Conservation (phyloP, 53 echinoderm and acorn worm species). For the Luidia sarsii region DNA sequence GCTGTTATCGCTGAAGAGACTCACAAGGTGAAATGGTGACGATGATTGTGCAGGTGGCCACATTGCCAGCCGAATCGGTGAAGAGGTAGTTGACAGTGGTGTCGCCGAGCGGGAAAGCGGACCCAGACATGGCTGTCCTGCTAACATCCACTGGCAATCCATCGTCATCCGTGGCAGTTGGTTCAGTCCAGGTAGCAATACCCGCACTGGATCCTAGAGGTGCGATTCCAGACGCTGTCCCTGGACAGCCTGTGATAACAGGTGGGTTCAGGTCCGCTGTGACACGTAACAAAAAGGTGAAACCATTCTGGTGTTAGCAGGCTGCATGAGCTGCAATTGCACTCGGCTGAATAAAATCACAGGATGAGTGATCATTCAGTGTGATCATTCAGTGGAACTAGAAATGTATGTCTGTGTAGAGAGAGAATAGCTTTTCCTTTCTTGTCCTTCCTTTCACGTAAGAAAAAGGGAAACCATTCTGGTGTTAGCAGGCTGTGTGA, state of each 20-base stretch:
- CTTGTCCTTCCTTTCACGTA: slow-evolving; percentile 43
- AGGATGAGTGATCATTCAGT: slow-evolving; percentile 32
- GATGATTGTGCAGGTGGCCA: slow-evolving; percentile 53
- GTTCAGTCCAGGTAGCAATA: slow-evolving; percentile 47
- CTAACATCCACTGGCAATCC: background rate
- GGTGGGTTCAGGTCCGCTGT: slow-evolving; percentile 12
- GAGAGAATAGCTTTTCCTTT: background rate
- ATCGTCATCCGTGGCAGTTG: slow-evolving; percentile 60
- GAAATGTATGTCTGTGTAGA: background rate
- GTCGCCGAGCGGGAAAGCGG: slow-evolving; percentile 35
- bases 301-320: background rate
- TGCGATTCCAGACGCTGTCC: background rate
- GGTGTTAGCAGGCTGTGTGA: slow-evolving; percentile 20
- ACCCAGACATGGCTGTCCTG: slow-evolving; percentile 27
- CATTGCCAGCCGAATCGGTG: slow-evolving; percentile 44
- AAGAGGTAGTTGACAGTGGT: slow-evolving; percentile 62
- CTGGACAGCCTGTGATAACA: slow-evolving; percentile 40
- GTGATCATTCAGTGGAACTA: slow-evolving; percentile 16
- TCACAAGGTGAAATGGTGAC: slow-evolving; percentile 46
- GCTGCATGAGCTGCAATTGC: background rate
- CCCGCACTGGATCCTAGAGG: background rate
- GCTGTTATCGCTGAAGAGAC: no score
- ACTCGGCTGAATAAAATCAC: background rate
- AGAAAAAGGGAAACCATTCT: background rate
- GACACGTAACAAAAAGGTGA: background rate